These are phyloP conservation scores for Cremastobaeus sp. DNA, from an alignment of 2,888 invertebrate species.

Conservation along the genomic window DNA sequence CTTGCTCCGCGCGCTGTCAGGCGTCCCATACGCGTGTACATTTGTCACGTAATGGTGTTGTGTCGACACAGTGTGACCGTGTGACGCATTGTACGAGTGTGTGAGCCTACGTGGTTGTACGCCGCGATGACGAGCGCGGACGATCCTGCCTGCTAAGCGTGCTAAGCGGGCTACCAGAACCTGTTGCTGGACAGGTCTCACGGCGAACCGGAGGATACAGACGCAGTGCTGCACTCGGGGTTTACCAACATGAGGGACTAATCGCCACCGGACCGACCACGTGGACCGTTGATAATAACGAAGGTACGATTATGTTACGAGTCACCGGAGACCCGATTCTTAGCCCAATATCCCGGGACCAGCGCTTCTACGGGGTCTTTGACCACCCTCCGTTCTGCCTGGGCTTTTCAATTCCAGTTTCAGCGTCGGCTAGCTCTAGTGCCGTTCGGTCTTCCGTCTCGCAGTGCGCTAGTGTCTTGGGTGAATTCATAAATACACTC, in stretches of 20 bases:
- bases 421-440: neutral
- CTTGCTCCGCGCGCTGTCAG: conserved; percentile 23
- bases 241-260: conserved; percentile 14
- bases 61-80: conserved; percentile 49
- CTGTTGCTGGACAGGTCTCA: conserved; percentile 26
- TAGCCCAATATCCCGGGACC: no score
- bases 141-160: conserved; percentile 22
- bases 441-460: neutral
- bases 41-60: conserved; percentile 51
- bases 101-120: conserved; percentile 33
- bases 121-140: conserved; percentile 41
- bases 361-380: conserved; percentile 6
- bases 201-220: conserved; percentile 11
- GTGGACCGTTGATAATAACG: conserved; percentile 35
- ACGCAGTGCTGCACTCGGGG: neutral
- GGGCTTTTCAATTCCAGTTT: no score
- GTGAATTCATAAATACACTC: conserved; percentile 5
- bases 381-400: no score
- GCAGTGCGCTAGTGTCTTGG: neutral
- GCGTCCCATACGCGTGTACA: conserved; percentile 47
- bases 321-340: no score
- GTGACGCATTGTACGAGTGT: conserved; percentile 43
- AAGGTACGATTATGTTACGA: conserved; percentile 32
- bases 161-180: conserved; percentile 16
- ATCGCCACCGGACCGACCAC: conserved; percentile 25